Conservation (phyloP, 2,797 vertebrate genomes). For the Tauraco hartlaubi region DNA sequence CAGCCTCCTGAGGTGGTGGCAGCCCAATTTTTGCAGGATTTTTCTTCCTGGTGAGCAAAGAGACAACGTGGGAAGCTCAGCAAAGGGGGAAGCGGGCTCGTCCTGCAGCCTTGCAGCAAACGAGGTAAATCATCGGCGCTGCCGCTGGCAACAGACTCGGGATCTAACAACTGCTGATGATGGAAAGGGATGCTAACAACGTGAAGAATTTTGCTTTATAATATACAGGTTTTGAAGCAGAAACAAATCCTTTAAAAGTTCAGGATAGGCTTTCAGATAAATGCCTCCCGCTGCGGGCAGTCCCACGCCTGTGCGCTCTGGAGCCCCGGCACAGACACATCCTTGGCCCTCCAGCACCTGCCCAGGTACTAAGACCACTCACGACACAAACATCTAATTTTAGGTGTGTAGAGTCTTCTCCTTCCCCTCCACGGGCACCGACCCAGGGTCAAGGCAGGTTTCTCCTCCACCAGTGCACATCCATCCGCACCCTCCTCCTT, state of each 20-base stretch:
- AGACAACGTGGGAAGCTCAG: not conserved
- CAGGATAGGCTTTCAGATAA: not conserved
- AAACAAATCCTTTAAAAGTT: not conserved
- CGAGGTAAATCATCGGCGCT: not conserved
- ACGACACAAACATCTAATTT: not conserved
- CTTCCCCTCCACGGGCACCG: not conserved
- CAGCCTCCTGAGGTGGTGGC: not conserved
- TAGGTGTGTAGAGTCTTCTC: not conserved
- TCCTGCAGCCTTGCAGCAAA: not conserved
- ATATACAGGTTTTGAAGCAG: not conserved
- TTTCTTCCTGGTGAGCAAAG: not conserved
- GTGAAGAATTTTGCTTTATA: not conserved
- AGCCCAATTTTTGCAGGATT: not conserved
- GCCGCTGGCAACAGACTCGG: not conserved
- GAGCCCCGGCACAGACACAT: not conserved
- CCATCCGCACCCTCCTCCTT: not conserved
- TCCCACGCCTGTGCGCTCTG: rapidly evolving
- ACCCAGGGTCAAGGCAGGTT: not conserved
- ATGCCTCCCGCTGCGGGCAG: not conserved
- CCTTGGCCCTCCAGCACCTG: not conserved
- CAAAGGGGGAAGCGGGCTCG: not conserved
- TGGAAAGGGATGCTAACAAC: not conserved
- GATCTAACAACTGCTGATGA: not conserved
- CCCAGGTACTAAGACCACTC: not conserved
- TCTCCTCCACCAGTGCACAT: not conserved